Evolutionary conservation across 2,113 vertebrate genomes (phyloP), one percentile per base, ranked within the genome.

Genomic region (Trichechus manatus): DNA sequence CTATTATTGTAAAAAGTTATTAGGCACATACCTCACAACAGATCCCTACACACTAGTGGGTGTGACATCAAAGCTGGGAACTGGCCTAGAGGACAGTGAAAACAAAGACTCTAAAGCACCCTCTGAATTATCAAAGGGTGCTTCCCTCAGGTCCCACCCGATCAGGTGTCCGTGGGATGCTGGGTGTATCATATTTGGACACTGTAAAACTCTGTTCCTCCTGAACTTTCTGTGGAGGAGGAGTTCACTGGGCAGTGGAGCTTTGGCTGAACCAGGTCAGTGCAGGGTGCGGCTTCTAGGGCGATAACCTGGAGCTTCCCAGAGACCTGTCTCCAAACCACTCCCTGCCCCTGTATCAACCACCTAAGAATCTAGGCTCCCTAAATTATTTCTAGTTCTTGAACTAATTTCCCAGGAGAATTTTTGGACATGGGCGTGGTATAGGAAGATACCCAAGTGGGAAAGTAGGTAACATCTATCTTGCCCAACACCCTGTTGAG

Each of bases 11-110:
- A 63, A 82, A 64, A 70, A 44, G 56, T 68, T 85, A 93, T 23
- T n/a, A 90, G 80, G n/a, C 33, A 77, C 9, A 81, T 9, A 33
- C 10, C 68, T 96, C 81, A 70, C 19, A 72, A 44, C 44, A 86
- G 74, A 47, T 74, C 44, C 72, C 68, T 53, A 13, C 19, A 68
- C 36, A 47, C 25, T 31, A 66, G 89, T 66, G 63, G 86, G 74
- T 78, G 42, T 95, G 84, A 92, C 88, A 93, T 92, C 90, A 95
- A 89, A 97, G 84, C 82, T 85, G 91, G 61, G 92, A 97, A 95
- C 50, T 61, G 59, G 79, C 82, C 87, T 53, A 33, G 31, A 92
- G 61, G 53, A 63, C 70, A 39, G 61, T n/a, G 17, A 47, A 77
- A 77, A 78, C n/a, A 11, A 20, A 53, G 61, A 74, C 87, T 90